Evolutionary conservation across 2,888 invertebrate species (phyloP), one percentile per base, ranked within the genome.

Genomic region (Mantis religiosa): DNA sequence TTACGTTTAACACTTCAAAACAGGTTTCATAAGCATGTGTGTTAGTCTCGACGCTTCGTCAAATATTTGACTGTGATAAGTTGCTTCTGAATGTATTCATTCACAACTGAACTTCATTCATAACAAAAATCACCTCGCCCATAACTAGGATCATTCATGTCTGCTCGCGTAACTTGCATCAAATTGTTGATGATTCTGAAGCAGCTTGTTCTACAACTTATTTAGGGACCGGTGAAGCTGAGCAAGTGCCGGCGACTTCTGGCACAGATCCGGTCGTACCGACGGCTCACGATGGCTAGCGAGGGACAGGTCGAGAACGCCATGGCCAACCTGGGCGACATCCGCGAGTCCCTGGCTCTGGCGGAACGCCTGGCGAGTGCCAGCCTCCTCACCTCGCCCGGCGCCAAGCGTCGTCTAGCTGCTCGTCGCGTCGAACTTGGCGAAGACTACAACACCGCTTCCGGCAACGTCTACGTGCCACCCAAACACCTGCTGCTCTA

Each of bases 401-500:
- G 94, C 71, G 95, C 94, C 88, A 94, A 93, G 91, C 93, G 94
- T 91, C 93, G 95, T 90, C 93, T 95, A 90, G 94, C 94, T 82
- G 95, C 95, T 54, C 93, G 95, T 88, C 94, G 94, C 92, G 92
- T 94, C 91, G 94, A 95, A 92, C 92, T 95, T 90, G 93, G 94
- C 85, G 92, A 92, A 90, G 92, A 92, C 89, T 91, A 90, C 90
- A 92, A 92, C 85, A 92, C 91, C 88, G 91, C 91, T 84, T 91
- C 91, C 41, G 91, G 91, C 82, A 93, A 93, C 88, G 94, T 94
- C 90, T 95, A 94, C 92, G 94, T 95, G 87, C 95, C 95, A 85
- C 95, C 95, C 54, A 95, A 94, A 91, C 95, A 95, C 90, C 92
- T 96, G 90, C 93, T 96, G 88, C 92, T 95, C 90, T 95, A 95